Conservation (phyloP, 2,113 vertebrate genomes). For the Stigmatopora nigra region DNA sequence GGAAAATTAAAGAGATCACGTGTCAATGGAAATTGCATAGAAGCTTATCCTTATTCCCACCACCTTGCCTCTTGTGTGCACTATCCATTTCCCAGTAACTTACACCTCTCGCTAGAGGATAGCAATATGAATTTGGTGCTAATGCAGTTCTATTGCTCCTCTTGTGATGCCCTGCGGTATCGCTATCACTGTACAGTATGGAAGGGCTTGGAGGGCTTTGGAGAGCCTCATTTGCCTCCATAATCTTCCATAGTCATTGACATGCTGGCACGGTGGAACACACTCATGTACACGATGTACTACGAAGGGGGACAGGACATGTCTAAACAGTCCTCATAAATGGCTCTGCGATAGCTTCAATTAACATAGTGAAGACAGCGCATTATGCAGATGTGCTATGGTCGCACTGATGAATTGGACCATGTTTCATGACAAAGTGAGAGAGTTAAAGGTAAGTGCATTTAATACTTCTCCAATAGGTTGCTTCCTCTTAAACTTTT, state of each 20-base stretch:
- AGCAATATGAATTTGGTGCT: conserved; percentile 44
- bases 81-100: conserved; percentile 46
- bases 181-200: conserved; percentile 12
- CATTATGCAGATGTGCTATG: conserved; percentile 64
- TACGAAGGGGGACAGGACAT: conserved; percentile 19
- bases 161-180: conserved; percentile 36
- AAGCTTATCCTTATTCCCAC: conserved; percentile 17
- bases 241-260: conserved; percentile 42
- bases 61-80: conserved; percentile 12
- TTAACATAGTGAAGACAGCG: conserved; percentile 61
- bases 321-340: conserved; percentile 25
- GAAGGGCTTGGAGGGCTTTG: conserved; percentile 42
- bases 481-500: conserved; percentile 20
- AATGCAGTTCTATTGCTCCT: conserved; percentile 59
- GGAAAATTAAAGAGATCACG: conserved; percentile 46
- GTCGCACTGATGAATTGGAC: conserved; percentile 58
- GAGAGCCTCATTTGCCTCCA: conserved; percentile 52
- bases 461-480: conserved; percentile 50
- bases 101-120: conserved; percentile 39
- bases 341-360: conserved; percentile 29
- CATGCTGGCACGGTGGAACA: conserved; percentile 29
- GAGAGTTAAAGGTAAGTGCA: conserved; percentile 55
- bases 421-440: conserved; percentile 64
- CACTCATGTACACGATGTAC: conserved; percentile 40
- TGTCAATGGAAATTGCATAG: conserved; percentile 31